These are phyloP conservation scores for Dolichoris vasculosae DNA, from an alignment of 1,140 invertebrate species.

Conservation along the genomic window DNA sequence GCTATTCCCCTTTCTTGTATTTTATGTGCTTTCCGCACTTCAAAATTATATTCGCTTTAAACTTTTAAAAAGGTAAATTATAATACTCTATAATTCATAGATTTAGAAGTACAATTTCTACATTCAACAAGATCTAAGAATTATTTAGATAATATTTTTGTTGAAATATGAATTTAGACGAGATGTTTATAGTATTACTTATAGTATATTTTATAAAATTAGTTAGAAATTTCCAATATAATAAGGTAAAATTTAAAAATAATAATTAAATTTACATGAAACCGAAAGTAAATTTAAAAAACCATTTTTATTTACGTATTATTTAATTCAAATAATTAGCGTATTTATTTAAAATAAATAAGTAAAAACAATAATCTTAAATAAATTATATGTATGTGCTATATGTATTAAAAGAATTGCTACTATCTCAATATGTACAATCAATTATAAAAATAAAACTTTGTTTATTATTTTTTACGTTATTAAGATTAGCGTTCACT, in stretches of 20 bases:
- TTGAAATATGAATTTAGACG: neutral
- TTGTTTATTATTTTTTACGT: neutral
- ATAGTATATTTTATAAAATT: neutral
- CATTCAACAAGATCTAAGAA: slow-evolving; percentile 5
- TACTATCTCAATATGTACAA: too few species aligned
- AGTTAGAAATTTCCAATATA: too few species aligned
- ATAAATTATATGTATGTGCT: too few species aligned
- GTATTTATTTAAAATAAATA: too few species aligned
- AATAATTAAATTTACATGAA: too few species aligned
- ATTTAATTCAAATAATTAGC: too few species aligned
- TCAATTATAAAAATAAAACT: too few species aligned
- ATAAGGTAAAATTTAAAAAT: too few species aligned
- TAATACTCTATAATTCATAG: neutral
- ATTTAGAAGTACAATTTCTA: neutral
- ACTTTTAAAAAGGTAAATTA: neutral
- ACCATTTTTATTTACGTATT: too few species aligned
- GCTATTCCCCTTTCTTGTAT: slow-evolving; percentile 15
- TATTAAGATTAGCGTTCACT: neutral
- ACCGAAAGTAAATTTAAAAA: too few species aligned
- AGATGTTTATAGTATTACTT: neutral
- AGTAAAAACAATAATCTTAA: too few species aligned
- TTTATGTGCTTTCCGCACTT: neutral
- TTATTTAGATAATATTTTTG: neutral
- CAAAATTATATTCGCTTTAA: neutral
- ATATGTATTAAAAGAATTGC: too few species aligned